These are phyloP conservation scores for Heliconius aoede DNA, from an alignment of 2,888 invertebrate genomes.

Conservation along the genomic window DNA sequence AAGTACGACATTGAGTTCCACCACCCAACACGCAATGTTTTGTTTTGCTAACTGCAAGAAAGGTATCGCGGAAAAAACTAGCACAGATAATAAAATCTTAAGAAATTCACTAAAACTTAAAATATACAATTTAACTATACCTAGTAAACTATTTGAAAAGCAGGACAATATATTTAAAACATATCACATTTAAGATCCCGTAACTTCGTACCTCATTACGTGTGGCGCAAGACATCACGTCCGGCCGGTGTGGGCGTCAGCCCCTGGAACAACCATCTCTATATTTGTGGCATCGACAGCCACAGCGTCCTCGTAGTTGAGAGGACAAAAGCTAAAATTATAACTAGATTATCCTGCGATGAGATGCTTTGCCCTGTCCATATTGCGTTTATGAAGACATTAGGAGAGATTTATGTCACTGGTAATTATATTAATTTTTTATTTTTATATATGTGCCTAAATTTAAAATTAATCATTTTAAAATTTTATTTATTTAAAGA, in stretches of 20 bases:
- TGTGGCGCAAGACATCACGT: constrained; percentile 84
- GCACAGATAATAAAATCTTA: too few relatives aligned
- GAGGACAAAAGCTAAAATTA: constrained; percentile 76
- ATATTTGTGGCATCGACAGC: constrained; percentile 87
- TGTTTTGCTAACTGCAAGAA: too few relatives aligned
- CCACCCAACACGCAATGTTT: too few relatives aligned
- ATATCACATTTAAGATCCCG: constrained; percentile 69
- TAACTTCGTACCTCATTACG: constrained; percentile 80
- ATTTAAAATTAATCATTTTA: too few relatives aligned
- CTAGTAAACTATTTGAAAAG: too few relatives aligned
- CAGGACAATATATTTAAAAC: not conserved
- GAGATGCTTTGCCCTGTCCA: constrained; percentile 86
- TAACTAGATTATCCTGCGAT: constrained; percentile 78
- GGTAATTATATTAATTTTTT: constrained; percentile 59
- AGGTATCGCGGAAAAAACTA: too few relatives aligned
- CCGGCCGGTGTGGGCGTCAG: constrained; percentile 88
- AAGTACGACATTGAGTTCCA: too few relatives aligned
- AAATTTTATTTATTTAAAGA: too few relatives aligned
- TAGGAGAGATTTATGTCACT: constrained; percentile 85
- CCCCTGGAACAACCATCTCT: constrained; percentile 84
- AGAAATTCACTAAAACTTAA: too few relatives aligned
- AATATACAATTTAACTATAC: too few relatives aligned
- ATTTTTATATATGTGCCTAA: too few relatives aligned
- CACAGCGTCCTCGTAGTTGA: constrained; percentile 83
- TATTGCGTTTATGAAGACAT: constrained; percentile 82